Conservation (phyloP, 2,113 vertebrate genomes). For the Triplophysa tibetana region DNA sequence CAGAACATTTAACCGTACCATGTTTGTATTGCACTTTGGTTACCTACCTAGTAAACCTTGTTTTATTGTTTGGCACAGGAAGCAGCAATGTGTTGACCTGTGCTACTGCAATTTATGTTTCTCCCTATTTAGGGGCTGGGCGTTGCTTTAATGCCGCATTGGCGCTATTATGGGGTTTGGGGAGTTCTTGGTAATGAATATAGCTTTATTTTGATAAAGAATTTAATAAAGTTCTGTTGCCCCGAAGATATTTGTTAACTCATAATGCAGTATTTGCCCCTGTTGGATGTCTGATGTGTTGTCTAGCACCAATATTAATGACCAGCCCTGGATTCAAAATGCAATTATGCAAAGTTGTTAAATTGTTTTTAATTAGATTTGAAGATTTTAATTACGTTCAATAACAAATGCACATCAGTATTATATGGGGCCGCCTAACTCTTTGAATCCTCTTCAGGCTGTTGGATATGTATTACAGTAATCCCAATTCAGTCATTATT, state of each 20-base stretch:
- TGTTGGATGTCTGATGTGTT: conserved; percentile 76
- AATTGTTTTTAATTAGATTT: conserved; percentile 75
- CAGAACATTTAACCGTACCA: not conserved
- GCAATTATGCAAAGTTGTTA: conserved; percentile 77
- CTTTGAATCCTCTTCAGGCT: conserved; percentile 15
- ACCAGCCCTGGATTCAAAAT: conserved; percentile 69
- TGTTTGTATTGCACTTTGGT: not conserved
- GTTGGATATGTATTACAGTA: conserved; percentile 28
- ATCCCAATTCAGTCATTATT: conserved; percentile 32
- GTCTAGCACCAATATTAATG: conserved; percentile 73
- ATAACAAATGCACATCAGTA: conserved; percentile 48
- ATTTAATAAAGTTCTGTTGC: conserved; percentile 72
- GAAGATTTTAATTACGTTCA: conserved; percentile 74
- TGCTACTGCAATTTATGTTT: conserved; percentile 59
- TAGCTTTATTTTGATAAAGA: conserved; percentile 77
- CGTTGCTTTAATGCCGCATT: conserved; percentile 70
- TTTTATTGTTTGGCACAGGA: conserved; percentile 62
- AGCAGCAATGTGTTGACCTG: conserved; percentile 39
- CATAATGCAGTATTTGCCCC: conserved; percentile 76
- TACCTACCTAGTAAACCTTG: not conserved
- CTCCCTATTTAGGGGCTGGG: conserved; percentile 69
- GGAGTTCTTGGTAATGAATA: conserved; percentile 76
- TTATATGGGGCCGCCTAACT: conserved; percentile 4
- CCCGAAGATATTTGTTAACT: conserved; percentile 76
- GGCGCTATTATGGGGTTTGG: conserved; percentile 69